These are phyloP conservation scores for Furnarius figulus DNA, from an alignment of 2,113 vertebrate genomes.

Conservation along the genomic window DNA sequence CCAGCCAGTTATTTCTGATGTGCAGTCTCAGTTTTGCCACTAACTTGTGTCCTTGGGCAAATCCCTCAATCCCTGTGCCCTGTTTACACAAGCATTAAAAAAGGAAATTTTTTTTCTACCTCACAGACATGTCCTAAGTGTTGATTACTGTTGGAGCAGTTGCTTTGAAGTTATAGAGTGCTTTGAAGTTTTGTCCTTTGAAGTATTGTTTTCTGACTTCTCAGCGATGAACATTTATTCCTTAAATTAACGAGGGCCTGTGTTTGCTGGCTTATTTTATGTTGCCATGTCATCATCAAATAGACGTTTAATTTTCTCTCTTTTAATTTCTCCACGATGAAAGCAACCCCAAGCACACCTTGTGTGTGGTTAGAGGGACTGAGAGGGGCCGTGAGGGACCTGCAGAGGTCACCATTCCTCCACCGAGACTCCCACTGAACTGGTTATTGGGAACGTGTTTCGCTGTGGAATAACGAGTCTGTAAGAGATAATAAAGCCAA, in stretches of 20 bases:
- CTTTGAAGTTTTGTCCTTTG: slow-evolving; percentile 70
- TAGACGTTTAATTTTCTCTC: slow-evolving; percentile 66
- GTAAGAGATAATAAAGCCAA: neutral
- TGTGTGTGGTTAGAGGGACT: neutral
- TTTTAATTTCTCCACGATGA: slow-evolving; percentile 58
- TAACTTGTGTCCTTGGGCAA: slow-evolving; percentile 45
- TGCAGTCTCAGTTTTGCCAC: slow-evolving; percentile 7
- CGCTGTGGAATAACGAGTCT: neutral
- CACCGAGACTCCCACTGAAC: neutral
- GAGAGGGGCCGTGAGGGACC: neutral
- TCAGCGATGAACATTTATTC: slow-evolving; percentile 45
- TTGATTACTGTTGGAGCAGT: slow-evolving; percentile 55
- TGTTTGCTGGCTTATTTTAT: slow-evolving; percentile 17
- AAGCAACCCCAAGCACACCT: slow-evolving; percentile 4
- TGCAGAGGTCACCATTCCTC: slow-evolving; percentile 78
- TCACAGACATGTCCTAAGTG: slow-evolving; percentile 55
- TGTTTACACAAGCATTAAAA: slow-evolving; percentile 63
- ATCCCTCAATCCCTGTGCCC: slow-evolving; percentile 40
- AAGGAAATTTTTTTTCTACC: slow-evolving; percentile 48
- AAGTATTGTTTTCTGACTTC: slow-evolving; percentile 65
- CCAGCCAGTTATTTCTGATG: neutral
- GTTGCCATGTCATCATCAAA: slow-evolving; percentile 43
- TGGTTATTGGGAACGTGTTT: neutral
- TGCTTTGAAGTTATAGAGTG: slow-evolving; percentile 45
- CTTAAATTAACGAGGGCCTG: slow-evolving; percentile 35